phyloP scores from a whole-genome alignment of 2,888 invertebrate genomes.

The Acrocera orbiculus region DNA sequence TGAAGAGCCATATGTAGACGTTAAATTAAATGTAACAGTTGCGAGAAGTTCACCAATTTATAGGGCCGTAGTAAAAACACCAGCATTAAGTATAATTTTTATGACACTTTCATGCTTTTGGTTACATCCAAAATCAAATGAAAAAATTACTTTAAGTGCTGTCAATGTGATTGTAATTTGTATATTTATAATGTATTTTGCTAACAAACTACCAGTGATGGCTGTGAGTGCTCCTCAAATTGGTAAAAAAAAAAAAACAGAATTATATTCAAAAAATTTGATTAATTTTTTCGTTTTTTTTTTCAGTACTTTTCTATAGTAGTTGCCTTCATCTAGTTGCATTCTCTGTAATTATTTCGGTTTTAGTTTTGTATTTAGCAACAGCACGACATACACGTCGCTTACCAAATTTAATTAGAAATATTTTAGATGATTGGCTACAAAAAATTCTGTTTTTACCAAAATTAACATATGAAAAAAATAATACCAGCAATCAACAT shows the following conservation, averaged over 20 bases:
- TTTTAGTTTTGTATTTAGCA: slow-evolving; percentile 36
- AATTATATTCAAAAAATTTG: not conserved
- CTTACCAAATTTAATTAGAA: slow-evolving; percentile 30
- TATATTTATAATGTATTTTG: slow-evolving; percentile 39
- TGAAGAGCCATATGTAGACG: slow-evolving; percentile 34
- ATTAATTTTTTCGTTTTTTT: slow-evolving; percentile 7
- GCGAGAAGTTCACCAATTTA: slow-evolving; percentile 41
- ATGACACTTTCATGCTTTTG: slow-evolving; percentile 43
- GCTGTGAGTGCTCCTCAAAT: slow-evolving; percentile 24
- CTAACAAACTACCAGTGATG: slow-evolving; percentile 30
- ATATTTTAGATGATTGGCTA: slow-evolving; percentile 22
- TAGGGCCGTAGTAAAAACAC: slow-evolving; percentile 42
- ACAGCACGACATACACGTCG: slow-evolving; percentile 29
- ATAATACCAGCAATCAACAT: not conserved
- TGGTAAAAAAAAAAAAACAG: slow-evolving; percentile 15
- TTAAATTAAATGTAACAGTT: slow-evolving; percentile 34
- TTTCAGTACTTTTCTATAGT: slow-evolving; percentile 35
- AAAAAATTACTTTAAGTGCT: slow-evolving; percentile 38
- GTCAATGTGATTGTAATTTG: slow-evolving; percentile 36
- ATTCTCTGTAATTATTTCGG: slow-evolving; percentile 32
- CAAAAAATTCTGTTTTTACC: too few species aligned
- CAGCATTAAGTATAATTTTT: slow-evolving; percentile 41
- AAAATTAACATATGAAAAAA: too few species aligned
- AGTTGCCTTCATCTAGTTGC: slow-evolving; percentile 33
- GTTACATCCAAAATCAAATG: slow-evolving; percentile 41